Evolutionary conservation across 1,140 invertebrate species (phyloP), one percentile per base, ranked within the genome.

Genomic region (Neodiprion virginianus): DNA sequence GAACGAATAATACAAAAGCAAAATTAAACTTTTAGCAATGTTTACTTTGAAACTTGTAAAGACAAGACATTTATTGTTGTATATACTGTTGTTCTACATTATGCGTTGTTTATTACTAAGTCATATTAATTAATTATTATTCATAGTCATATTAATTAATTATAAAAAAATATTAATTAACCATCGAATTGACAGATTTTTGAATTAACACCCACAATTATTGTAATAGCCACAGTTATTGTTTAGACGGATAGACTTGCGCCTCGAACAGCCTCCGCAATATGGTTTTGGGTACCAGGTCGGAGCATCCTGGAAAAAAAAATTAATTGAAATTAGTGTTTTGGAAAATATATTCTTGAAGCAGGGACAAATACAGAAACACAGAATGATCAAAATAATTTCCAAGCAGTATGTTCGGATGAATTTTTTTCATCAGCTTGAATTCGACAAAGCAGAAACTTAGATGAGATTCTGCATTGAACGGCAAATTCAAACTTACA

Each of bases 201-300:
- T 40, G 28, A 40, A 5, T 40, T 40, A 40, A 8, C 5, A 61
- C 5, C 53, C 53, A 14, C 53, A 12, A 8, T 17, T 17, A 8
- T 17, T 17, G 53, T 40, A 40, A 40, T 3, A 61, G 11, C 53
- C 53, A 17, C 53, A 61, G n/a, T 17, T 17, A 17, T 17, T 17
- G 53, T 5, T 5, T 7, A 69, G 67, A 69, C 67, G 67, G 5
- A 23, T 7, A 47, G 21, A 7, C 9, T 69, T 69, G 67, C 67
- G 67, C 11, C 12, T 69, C 23, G 7, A 23, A 21, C 67, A 69
- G 12, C 67, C 67, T 69, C 67, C 67, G 40, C 67, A 69, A 21
- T 69, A 69, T 11, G 11, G 67, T 69, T 47, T 69, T 17, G 67
- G 67, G 1, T 14, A 21, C 11, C 11, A 69, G 4, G 67, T 14